Evolutionary conservation across 2,113 vertebrate species (phyloP), one percentile per base, ranked within the genome.

Genomic region (Tachuris rubrigastra): DNA sequence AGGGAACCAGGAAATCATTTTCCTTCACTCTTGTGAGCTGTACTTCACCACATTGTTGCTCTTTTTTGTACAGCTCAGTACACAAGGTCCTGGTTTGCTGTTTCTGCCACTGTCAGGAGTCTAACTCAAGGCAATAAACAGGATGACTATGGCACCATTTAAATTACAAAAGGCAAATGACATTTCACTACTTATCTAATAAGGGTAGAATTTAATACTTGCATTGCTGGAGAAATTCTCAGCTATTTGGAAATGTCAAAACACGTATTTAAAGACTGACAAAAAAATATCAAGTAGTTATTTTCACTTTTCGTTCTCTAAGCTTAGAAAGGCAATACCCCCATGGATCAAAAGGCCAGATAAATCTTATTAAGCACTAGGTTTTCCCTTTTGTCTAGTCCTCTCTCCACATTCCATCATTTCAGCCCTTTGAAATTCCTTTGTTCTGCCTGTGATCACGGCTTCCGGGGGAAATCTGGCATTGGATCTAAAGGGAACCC

Each of bases 321-420:
- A 75, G 81, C 87, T 93, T 46, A 49, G 92, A 92, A 90, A 93
- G 58, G 93, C 58, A 96, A 92, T 72, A 86, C 78, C 46, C 85
- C 44, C 55, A 60, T 10, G 90, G 93, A 93, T 96, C 96, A 96
- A 91, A 97, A 95, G 74, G 82, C 69, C 60, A 96, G 91, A 98
- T 98, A 97, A 98, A 97, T 96, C 93, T 97, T 97, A 97, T 50
- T 95, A 98, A 97, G 91, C 78, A 97, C 72, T 69, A 87, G 69
- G 46, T 96, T 97, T 94, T 96, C 93, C 67, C 91, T 96, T 97
- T 96, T 97, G 96, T 97, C 95, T 94, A 83, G 87, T 87, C 46
- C 88, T 97, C 95, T 97, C 96, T 96, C 87, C 82, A 96, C 71
- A 95, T 96, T 97, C 96, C 96, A 97, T 98, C 96, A 96, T 79